A percentile compares a stretch with the other conserved stretches of the same genome.
Evolutionary conservation across 2,797 vertebrate species (phyloP).

Genomic region (Pipistrellus pipistrellus): DNA sequence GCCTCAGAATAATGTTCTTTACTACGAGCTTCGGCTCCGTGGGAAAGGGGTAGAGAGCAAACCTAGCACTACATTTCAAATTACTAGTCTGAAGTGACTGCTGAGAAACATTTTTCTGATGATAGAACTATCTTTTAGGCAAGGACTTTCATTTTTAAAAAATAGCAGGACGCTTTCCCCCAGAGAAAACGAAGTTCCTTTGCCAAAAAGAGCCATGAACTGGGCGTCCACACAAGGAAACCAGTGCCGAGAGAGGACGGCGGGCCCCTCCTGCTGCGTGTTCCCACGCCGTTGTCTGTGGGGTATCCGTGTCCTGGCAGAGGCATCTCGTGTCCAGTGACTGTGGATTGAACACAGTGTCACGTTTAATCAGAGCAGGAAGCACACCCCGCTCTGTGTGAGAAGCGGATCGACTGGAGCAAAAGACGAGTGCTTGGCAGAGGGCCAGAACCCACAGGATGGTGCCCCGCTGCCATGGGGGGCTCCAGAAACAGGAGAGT

Average conservation of each 20-base stretch:
- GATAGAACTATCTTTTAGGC: slow-evolving; percentile 22
- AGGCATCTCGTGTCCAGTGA: not conserved
- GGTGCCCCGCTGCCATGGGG: not conserved
- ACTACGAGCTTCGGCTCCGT: not conserved
- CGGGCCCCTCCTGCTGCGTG: accelerated
- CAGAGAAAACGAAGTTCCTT: slow-evolving; percentile 30
- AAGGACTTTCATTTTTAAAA: slow-evolving; percentile 22
- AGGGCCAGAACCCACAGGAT: not conserved
- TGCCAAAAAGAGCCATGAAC: not conserved
- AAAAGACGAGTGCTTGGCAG: slow-evolving; percentile 60
- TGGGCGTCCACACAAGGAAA: not conserved
- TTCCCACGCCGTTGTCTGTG: not conserved
- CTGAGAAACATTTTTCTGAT: slow-evolving; percentile 43
- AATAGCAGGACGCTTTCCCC: not conserved
- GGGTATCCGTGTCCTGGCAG: not conserved
- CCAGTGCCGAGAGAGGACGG: not conserved
- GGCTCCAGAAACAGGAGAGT: not conserved
- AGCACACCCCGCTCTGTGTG: not conserved
- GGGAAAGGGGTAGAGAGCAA: not conserved
- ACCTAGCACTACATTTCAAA: not conserved
- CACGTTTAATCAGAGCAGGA: slow-evolving; percentile 58
- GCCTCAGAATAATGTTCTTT: not conserved
- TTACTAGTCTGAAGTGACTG: not conserved
- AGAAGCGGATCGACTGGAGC: slow-evolving; percentile 22
- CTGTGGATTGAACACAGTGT: slow-evolving; percentile 2